phyloP scores from a whole-genome alignment of 2,797 vertebrate species.

The Antrozous pallidus region DNA sequence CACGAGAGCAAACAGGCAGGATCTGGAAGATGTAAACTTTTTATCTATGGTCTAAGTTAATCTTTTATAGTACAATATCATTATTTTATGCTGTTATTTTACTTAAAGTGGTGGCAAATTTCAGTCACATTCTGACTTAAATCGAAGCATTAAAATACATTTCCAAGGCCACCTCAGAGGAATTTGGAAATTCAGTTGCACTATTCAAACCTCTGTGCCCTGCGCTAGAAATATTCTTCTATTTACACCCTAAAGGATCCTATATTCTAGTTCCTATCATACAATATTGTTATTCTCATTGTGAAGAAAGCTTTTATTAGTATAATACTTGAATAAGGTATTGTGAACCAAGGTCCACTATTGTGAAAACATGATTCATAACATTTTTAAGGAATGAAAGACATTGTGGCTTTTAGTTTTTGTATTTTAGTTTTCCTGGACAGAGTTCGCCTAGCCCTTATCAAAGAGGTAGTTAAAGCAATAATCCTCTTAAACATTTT shows the following conservation, averaged over 20 bases:
- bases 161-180: not conserved
- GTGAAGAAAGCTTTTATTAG: not conserved
- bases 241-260: not conserved
- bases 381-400: slow-evolving; percentile 7
- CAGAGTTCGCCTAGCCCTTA: slow-evolving; percentile 35
- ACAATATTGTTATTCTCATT: not conserved
- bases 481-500: slow-evolving; percentile 75
- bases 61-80: not conserved
- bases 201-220: not conserved
- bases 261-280: not conserved
- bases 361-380: not conserved
- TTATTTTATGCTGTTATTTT: not conserved
- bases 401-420: not conserved
- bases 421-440: slow-evolving; percentile 16
- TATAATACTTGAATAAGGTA: not conserved
- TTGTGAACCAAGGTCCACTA: not conserved
- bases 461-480: slow-evolving; percentile 59
- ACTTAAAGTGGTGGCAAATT: not conserved
- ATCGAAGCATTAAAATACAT: not conserved
- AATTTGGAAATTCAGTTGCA: not conserved
- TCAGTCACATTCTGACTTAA: not conserved
- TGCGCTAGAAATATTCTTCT: not conserved
- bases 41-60: not conserved
- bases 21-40: not conserved
- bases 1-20: accelerated